Evolutionary conservation across 2,888 invertebrate genomes (phyloP), one percentile per base, ranked within the genome.

Genomic region (Pseudococcus viburni): DNA sequence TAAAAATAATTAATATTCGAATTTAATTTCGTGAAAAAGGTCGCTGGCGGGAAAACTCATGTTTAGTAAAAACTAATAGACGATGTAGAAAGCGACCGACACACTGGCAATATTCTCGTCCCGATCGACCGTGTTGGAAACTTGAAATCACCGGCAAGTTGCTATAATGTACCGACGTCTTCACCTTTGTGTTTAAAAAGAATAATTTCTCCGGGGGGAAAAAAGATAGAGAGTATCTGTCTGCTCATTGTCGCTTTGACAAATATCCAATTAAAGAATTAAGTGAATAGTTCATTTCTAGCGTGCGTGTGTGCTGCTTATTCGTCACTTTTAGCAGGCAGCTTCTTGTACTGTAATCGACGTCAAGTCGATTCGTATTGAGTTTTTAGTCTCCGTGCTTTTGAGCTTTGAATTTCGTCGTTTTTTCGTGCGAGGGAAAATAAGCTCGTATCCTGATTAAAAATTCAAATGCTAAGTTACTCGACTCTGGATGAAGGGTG

Each of bases 211-310:
- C 15, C 55, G 19, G n/a, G n/a, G n/a, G n/a, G n/a, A n/a, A n/a
- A 59, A 59, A 59, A 22, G 22, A 55, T 59, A 59, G 5, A 59
- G 8, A 19, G 19, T 19, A 59, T 59, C 11, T n/a, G 22, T n/a
- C 8, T 6, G 2, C 19, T 7, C 19, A n/a, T 19, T 1, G 8
- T 22, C 19, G 1, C 59, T 59, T 59, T 59, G 59, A 59, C n/a
- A 59, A 59, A 59, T 59, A 59, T 59, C 59, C 19, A 59, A 59
- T 59, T 59, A 59, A 59, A 59, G 19, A 59, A 59, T 19, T 19
- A 59, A 59, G 19, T 12, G 59, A 22, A 59, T 59, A 59, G 59
- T 59, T 59, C 12, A 59, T 59, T 19, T 59, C 11, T 19, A 7
- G 22, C 59, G 19, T 59, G 9, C 7, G 19, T 59, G 19, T 59